Percentiles rank a stretch among this genome's conserved stretches.
Evolutionary conservation across 1,140 invertebrate species (phyloP).

Genomic region (Leptopilina clavipes): DNA sequence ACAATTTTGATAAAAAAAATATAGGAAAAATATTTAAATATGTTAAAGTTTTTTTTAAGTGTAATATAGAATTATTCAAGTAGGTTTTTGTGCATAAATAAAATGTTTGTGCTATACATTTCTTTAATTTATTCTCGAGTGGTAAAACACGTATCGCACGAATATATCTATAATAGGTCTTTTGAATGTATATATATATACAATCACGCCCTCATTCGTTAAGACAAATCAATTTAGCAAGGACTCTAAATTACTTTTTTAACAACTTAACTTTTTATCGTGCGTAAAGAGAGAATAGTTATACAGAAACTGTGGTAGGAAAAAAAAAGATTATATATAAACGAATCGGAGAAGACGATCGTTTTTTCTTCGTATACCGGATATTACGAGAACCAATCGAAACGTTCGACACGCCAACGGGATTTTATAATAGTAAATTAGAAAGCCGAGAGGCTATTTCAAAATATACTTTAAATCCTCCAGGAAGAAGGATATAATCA

Average conservation of each 20-base stretch:
- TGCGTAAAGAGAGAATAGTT: background rate
- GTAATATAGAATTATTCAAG: no score
- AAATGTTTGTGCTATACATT: no score
- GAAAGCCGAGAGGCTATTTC: slow-evolving; percentile 11
- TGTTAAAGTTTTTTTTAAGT: no score
- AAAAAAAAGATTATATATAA: background rate
- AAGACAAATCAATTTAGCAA: background rate
- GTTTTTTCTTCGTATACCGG: background rate
- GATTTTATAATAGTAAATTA: slow-evolving; percentile 18
- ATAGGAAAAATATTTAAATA: no score
- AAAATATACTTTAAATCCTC: background rate
- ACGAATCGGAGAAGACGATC: background rate
- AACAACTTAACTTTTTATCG: background rate
- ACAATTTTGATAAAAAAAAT: no score
- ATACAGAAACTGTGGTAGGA: background rate
- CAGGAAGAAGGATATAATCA: slow-evolving; percentile 13
- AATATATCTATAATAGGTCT: no score
- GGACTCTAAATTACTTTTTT: background rate
- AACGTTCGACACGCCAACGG: slow-evolving; percentile 19
- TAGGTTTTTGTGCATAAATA: no score
- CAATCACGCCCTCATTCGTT: background rate
- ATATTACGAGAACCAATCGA: slow-evolving; percentile 24
- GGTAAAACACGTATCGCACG: no score
- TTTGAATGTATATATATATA: no score
- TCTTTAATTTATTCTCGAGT: no score